Conservation (phyloP, 2,797 vertebrate species). For the Megalops cyprinoides region DNA sequence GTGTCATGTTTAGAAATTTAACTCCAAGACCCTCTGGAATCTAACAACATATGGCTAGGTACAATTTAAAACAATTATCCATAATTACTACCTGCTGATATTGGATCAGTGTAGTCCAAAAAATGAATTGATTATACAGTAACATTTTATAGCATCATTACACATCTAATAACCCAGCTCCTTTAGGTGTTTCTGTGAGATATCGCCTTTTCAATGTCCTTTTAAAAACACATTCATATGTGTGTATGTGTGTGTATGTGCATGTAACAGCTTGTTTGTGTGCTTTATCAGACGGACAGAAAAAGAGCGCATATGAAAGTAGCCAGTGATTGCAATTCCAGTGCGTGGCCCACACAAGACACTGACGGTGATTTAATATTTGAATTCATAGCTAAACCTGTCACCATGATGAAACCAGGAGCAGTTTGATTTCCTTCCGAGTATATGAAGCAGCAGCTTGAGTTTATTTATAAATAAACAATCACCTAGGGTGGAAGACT, state of each 20-base stretch:
- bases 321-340: not conserved
- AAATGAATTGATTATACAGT: too few relatives aligned
- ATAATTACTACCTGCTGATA: not conserved
- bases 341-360: too few relatives aligned
- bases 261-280: too few relatives aligned
- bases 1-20: not conserved
- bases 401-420: not conserved
- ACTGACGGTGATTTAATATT: not conserved
- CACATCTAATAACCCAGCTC: too few relatives aligned
- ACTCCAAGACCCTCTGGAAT: not conserved
- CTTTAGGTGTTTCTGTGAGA: too few relatives aligned
- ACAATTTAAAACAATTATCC: not conserved
- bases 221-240: too few relatives aligned
- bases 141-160: too few relatives aligned
- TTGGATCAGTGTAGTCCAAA: too few relatives aligned
- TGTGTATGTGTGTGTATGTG: too few relatives aligned
- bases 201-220: too few relatives aligned
- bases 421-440: not conserved
- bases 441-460: not conserved
- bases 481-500: not conserved
- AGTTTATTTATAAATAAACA: conserved; percentile 3
- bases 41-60: not conserved
- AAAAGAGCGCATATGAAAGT: too few relatives aligned
- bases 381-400: not conserved
- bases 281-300: too few relatives aligned